Evolutionary conservation across 2,113 vertebrate genomes (phyloP), one percentile per base, ranked within the genome.

Genomic region (Oxygymnocypris stewartii): DNA sequence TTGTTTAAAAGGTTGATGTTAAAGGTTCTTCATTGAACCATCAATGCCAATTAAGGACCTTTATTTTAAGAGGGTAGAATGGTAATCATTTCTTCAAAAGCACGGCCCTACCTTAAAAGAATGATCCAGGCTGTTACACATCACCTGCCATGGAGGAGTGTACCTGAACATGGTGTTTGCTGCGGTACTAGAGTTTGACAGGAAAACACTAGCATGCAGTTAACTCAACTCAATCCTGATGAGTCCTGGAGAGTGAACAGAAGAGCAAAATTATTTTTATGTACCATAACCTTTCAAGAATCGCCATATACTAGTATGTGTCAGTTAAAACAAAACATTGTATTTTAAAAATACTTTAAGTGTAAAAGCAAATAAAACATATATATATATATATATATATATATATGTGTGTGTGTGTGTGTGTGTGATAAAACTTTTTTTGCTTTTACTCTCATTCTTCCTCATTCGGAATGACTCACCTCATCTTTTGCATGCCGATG

Each of bases 101-200:
- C 14, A 35, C 2, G 31, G 31, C 51, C 88, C 93, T 89, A 93
- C 93, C 92, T 91, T 90, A 69, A 6, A 84, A 28, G 90, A 40
- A 25, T 87, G 91, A 37, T 93, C 91, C 91, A 93, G 86, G 86
- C 89, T 87, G 82, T 91, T 87, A 82, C 90, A 90, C 49, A 94
- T 89, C 63, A 92, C 91, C 86, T 90, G 86, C 93, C 92, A 89
- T 0, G 88, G 93, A 0, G 74, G 28, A 0, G 92, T 92, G 87
- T 92, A 91, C 79, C 86, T 85, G 79, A 92, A 92, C 92, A 92
- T 90, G 25, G 44, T 67, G 57, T 84, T 25, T 59, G 61, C 77
- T 79, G 44, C 82, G 31, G 59, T 16, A 10, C 79, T 42, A 47
- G 23, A 44, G 73, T 44, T 81, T 18, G 37, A 63, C 31, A 79